Percentiles rank a stretch among this genome's conserved stretches.
phyloP scores from a whole-genome alignment of 1,140 invertebrate species.

The Eupristina koningsbergeri region DNA sequence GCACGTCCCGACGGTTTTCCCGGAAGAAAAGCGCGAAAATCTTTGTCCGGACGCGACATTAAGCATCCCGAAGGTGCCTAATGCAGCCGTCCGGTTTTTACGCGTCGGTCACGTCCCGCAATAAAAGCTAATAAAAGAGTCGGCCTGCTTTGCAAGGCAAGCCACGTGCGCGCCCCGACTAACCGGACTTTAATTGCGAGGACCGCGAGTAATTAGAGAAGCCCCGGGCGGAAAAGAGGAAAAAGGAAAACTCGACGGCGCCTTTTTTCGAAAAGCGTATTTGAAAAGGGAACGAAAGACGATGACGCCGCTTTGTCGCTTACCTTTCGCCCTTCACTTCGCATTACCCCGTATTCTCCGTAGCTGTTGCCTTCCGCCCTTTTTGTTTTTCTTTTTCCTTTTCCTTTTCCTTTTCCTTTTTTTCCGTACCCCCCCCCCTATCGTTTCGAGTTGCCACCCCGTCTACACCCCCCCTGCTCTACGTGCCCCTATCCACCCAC shows the following conservation, averaged over 20 bases:
- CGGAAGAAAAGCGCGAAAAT: not conserved
- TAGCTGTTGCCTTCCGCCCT: no score
- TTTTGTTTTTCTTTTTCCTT: not conserved
- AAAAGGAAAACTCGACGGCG: not conserved
- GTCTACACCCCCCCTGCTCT: no score
- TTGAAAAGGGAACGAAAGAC: not conserved
- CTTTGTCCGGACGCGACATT: constrained; percentile 16
- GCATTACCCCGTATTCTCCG: no score
- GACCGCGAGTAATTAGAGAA: constrained; percentile 44
- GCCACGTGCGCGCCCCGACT: constrained; percentile 52
- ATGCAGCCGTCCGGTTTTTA: not conserved
- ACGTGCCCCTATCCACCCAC: not conserved
- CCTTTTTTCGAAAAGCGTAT: not conserved
- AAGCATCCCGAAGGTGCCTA: not conserved
- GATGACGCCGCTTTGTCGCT: not conserved
- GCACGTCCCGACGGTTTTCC: not conserved
- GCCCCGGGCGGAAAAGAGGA: not conserved
- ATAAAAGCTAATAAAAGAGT: constrained; percentile 53
- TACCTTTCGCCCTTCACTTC: not conserved
- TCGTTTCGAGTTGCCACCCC: not conserved
- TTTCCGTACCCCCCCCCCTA: not conserved
- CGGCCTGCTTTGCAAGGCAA: constrained; percentile 47
- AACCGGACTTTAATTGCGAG: constrained; percentile 61
- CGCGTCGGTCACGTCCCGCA: constrained; percentile 43
- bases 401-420: not conserved